These are phyloP conservation scores for Acropora tenuis DNA, from an alignment of 64 coral and sea anemone genomes.

Conservation along the genomic window DNA sequence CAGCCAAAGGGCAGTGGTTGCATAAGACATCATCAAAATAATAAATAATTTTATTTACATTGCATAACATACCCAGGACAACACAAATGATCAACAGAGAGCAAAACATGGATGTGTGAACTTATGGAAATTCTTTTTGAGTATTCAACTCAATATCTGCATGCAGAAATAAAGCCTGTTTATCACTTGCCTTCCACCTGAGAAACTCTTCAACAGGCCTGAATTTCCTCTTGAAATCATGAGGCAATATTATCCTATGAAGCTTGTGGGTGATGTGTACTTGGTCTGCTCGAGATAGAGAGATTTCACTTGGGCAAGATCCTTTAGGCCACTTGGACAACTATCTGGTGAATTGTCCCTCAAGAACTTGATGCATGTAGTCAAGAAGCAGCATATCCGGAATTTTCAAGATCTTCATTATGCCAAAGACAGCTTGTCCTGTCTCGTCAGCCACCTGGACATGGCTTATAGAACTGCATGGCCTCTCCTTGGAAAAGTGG, in stretches of 20 bases:
- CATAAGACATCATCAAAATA: too few species aligned
- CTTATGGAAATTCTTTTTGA: too few species aligned
- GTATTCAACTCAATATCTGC: not conserved
- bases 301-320: not conserved
- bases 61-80: too few species aligned
- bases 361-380: constrained; percentile 83
- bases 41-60: too few species aligned
- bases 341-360: constrained; percentile 72
- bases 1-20: too few species aligned
- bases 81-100: too few species aligned
- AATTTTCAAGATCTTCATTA: constrained; percentile 67
- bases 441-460: constrained; percentile 45
- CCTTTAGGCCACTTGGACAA: constrained; percentile 60
- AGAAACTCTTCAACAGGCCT: constrained; percentile 61
- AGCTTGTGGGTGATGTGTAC: constrained; percentile 25
- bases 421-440: constrained; percentile 15
- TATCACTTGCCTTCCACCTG: constrained; percentile 84
- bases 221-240: constrained; percentile 80
- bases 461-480: constrained; percentile 49
- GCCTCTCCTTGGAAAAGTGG: constrained; percentile 26
- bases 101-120: too few species aligned
- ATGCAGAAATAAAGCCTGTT: constrained; percentile 74
- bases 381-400: constrained; percentile 77
- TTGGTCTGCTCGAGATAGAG: constrained; percentile 1
- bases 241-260: constrained; percentile 27